Evolutionary conservation across 2,888 invertebrate genomes (phyloP).

Genomic region (Euzetes globulus): DNA sequence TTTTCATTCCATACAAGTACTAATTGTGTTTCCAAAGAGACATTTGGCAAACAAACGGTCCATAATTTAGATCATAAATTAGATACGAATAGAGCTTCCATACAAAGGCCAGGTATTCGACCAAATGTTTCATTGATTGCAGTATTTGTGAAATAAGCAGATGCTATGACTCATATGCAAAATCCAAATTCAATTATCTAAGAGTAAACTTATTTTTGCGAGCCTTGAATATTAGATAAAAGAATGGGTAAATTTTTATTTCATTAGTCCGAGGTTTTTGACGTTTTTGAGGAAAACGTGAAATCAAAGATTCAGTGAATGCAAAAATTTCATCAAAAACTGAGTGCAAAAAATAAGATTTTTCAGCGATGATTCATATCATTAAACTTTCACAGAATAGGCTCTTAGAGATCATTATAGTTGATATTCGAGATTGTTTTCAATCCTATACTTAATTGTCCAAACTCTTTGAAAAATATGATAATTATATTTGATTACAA

Average conservation of each 20-base stretch:
- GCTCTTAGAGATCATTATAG: too few relatives aligned
- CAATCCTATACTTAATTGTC: too few relatives aligned
- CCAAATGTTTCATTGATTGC: background rate
- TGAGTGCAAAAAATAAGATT: too few relatives aligned
- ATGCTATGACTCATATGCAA: conserved; percentile 10
- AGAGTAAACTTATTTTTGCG: background rate
- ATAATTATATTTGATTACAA: too few relatives aligned
- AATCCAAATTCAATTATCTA: background rate
- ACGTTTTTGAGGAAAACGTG: background rate
- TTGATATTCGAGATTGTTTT: too few relatives aligned
- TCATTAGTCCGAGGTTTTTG: background rate
- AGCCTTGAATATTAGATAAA: background rate
- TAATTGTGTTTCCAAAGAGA: conserved; percentile 4
- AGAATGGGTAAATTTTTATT: background rate
- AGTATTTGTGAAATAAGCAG: background rate
- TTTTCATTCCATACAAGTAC: background rate
- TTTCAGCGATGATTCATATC: too few relatives aligned
- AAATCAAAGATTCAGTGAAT: too few relatives aligned
- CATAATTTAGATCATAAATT: background rate
- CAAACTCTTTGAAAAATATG: too few relatives aligned
- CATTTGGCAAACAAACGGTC: conserved; percentile 9
- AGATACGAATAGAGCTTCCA: background rate
- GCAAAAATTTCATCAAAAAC: too few relatives aligned
- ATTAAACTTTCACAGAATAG: too few relatives aligned
- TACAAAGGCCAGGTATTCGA: background rate